Base-by-base conservation (phyloP, 2,113 vertebrate genomes). In the Neotragus pygmaeus region DNA sequence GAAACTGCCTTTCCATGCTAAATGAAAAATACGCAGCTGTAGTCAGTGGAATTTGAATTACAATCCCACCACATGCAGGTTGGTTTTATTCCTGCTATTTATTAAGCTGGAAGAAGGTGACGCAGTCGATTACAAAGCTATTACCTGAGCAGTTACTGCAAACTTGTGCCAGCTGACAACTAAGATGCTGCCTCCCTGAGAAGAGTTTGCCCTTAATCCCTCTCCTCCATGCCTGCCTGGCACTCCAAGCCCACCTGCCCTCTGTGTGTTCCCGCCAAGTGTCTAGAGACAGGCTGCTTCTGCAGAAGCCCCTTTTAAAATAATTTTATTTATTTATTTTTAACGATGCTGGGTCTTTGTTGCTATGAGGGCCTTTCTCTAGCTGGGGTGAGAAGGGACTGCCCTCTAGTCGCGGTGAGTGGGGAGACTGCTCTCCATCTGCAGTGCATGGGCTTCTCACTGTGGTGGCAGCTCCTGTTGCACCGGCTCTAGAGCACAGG, bases 121-220 rank as follows among this genome's bases (percentile, higher is more conserved):
- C 81, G 97, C 98, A 98, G 99, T 98, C 99, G 99, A 98, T 99
- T 98, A 99, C 94, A 98, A 98, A 99, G 98, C 98, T 98, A 99
- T 99, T 99, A 99, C 98, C 99, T 97, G 98, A 98, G 93, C 98
- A 57, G 92, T 98, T 98, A 96, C 98, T 98, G 96, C 95, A 97
- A 96, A 95, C 89, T 96, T 33, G 88, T 10, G 94, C 93, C 75
- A 28, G 17, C 6, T 0, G 4, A 82, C 78, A 30, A 55, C 70
- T 51, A 55, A 2, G 13, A 55, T 3, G 55, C 91, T 17, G 57
- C 17, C 70, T 4, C 5, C 91, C 81, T 88, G 89, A 82, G 96
- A 91, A 95, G 53, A 0, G 0, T 78, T 4, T 36, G 77, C 80
- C 96, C 95, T 94, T 53, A 92, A 55, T 45, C 12, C 16, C 85